Conservation (phyloP, 2,797 vertebrate genomes). For the Alosa sapidissima region DNA sequence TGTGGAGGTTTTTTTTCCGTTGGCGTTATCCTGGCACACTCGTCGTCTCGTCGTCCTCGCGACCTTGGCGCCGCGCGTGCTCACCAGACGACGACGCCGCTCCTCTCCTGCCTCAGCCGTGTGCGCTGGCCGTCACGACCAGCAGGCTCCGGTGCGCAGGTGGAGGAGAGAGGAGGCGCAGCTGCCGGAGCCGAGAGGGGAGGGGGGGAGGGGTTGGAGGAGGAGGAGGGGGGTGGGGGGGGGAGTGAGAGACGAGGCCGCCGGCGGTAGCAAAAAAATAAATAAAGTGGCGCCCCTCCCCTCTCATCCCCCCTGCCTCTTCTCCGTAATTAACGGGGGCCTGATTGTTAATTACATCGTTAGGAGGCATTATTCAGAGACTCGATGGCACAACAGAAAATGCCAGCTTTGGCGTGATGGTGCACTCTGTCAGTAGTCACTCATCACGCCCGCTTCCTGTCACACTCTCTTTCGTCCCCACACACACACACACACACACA, state of each 20-base stretch:
- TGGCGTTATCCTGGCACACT: background rate
- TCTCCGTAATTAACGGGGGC: constrained; percentile 33
- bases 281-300: background rate
- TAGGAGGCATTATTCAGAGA: constrained; percentile 44
- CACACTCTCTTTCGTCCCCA: background rate
- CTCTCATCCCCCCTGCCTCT: background rate
- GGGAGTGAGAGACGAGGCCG: background rate
- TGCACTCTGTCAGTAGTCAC: background rate
- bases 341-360: constrained; percentile 34
- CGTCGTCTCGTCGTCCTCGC: background rate
- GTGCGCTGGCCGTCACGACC: background rate
- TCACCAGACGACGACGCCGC: background rate
- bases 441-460: background rate
- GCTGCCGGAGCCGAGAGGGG: background rate
- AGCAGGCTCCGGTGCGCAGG: background rate
- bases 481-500: background rate
- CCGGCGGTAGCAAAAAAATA: background rate
- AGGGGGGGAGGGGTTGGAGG: background rate
- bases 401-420: constrained; percentile 2
- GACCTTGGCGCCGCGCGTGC: background rate
- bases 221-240: background rate
- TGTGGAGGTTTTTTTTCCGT: background rate
- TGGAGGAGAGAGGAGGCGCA: background rate
- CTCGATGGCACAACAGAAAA: constrained; percentile 37
- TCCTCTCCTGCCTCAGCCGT: background rate